Evolutionary conservation across 1,140 invertebrate species (phyloP).

Genomic region (Himalopsyche phryganea): DNA sequence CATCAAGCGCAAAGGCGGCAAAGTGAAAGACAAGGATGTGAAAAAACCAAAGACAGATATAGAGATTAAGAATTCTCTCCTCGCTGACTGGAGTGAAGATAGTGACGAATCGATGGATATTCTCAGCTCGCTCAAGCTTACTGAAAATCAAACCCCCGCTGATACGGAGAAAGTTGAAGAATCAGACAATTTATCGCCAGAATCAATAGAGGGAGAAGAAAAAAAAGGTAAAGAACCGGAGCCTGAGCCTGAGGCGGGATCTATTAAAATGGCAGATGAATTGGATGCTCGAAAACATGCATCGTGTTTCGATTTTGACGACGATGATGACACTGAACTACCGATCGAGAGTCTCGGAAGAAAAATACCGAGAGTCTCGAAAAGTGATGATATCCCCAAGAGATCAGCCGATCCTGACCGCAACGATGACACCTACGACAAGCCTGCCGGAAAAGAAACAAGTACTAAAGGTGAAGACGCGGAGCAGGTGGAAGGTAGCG

Average conservation of each 20-base stretch:
- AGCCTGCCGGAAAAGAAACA: background rate
- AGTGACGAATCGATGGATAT: slow-evolving; percentile 39
- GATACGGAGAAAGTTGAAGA: slow-evolving; percentile 13
- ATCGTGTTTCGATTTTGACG: slow-evolving; percentile 54
- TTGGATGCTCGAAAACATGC: slow-evolving; percentile 10
- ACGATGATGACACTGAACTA: slow-evolving; percentile 56
- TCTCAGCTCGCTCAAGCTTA: slow-evolving; percentile 33
- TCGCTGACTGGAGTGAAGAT: slow-evolving; percentile 52
- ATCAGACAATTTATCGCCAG: slow-evolving; percentile 36
- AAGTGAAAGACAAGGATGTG: slow-evolving; percentile 31
- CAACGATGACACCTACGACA: background rate
- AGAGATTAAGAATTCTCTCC: slow-evolving; percentile 51
- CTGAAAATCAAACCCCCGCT: slow-evolving; percentile 42
- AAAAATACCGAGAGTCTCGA: slow-evolving; percentile 49
- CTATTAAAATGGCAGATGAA: slow-evolving; percentile 4
- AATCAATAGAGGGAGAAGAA: slow-evolving; percentile 27
- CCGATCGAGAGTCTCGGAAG: slow-evolving; percentile 47
- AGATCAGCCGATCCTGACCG: slow-evolving; percentile 5
- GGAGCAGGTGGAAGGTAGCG: slow-evolving; percentile 31
- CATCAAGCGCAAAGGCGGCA: slow-evolving; percentile 10
- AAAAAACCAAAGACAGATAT: slow-evolving; percentile 49
- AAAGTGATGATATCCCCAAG: slow-evolving; percentile 19
- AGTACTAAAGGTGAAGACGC: background rate
- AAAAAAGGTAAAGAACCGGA: slow-evolving; percentile 36
- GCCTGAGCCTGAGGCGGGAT: background rate